phyloP scores from a whole-genome alignment of 2,888 invertebrate genomes.

The Caenorhabditis zanzibari region DNA sequence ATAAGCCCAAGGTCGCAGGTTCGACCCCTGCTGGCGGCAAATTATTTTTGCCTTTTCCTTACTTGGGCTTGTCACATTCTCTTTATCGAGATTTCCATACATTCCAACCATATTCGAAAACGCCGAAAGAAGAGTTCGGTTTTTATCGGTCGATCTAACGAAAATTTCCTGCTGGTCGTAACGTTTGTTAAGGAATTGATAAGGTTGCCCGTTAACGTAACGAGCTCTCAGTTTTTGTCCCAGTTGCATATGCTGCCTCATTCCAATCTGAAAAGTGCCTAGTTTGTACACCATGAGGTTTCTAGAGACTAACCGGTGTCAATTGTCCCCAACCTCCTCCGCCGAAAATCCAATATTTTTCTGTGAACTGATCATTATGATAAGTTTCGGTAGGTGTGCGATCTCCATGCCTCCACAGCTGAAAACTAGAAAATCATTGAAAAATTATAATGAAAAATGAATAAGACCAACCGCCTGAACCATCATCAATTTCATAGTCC shows the following conservation, averaged over 20 bases:
- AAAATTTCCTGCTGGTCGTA: constrained; percentile 84
- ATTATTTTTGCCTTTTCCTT: constrained; percentile 3
- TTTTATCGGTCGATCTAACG: constrained; percentile 90
- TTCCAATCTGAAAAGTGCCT: constrained; percentile 62
- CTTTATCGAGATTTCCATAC: constrained; percentile 42
- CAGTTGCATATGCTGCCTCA: constrained; percentile 69
- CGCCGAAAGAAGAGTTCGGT: constrained; percentile 88
- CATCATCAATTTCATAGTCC: constrained; percentile 57
- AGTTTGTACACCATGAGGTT: not conserved
- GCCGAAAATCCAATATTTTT: constrained; percentile 60
- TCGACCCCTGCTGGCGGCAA: constrained; percentile 83
- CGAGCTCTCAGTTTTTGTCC: constrained; percentile 67
- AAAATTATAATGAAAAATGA: not conserved
- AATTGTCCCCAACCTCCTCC: constrained; percentile 73
- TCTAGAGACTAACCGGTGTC: constrained; percentile 61
- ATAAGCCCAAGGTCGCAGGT: constrained; percentile 83
- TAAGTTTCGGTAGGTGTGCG: constrained; percentile 73
- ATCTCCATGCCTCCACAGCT: constrained; percentile 79
- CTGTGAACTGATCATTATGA: constrained; percentile 66
- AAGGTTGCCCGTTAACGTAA: constrained; percentile 66
- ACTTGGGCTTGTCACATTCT: constrained; percentile 39
- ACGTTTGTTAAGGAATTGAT: constrained; percentile 37
- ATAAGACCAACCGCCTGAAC: constrained; percentile 54
- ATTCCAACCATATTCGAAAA: constrained; percentile 82
- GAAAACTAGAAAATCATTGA: constrained; percentile 3